A percentile compares a stretch with the other conserved stretches of the same genome.
Evolutionary conservation across 2,113 vertebrate genomes (phyloP).

Genomic region (Lipophrys pholis): DNA sequence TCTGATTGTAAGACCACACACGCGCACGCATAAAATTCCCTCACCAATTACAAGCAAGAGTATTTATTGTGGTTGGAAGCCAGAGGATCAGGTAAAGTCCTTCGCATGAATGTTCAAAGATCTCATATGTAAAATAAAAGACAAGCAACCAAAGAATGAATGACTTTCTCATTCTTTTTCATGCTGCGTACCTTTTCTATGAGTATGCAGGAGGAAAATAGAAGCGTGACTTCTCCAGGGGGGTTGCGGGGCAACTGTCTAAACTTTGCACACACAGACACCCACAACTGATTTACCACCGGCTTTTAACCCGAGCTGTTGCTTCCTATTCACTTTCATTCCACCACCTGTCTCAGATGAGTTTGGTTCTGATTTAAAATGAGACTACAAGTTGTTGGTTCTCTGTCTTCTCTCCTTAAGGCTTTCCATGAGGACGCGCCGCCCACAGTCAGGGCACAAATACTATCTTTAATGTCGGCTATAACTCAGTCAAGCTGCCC

Average conservation of each 20-base stretch:
- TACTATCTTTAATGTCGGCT: conserved; percentile 37
- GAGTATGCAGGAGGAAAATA: conserved; percentile 37
- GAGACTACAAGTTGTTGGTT: conserved; percentile 11
- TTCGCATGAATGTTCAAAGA: neutral
- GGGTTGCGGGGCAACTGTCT: conserved; percentile 30
- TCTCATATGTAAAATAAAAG: neutral
- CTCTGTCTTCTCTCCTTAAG: neutral
- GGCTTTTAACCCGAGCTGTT: conserved; percentile 11
- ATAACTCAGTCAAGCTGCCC: conserved; percentile 54
- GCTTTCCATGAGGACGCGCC: conserved; percentile 5
- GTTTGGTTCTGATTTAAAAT: conserved; percentile 16
- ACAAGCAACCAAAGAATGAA: neutral
- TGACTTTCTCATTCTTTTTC: no score
- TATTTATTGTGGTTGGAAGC: no score
- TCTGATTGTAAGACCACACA: no score
- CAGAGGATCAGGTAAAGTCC: no score
- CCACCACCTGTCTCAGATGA: conserved; percentile 4
- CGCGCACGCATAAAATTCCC: no score
- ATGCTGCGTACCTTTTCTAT: no score
- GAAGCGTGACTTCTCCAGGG: conserved; percentile 36
- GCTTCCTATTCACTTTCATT: conserved; percentile 19
- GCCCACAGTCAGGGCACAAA: conserved; percentile 33
- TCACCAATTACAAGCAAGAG: no score
- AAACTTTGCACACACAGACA: conserved; percentile 18
- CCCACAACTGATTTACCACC: neutral